Evolutionary conservation across 2,797 vertebrate genomes (phyloP), one percentile per base, ranked within the genome.

Genomic region (Argentina silus): DNA sequence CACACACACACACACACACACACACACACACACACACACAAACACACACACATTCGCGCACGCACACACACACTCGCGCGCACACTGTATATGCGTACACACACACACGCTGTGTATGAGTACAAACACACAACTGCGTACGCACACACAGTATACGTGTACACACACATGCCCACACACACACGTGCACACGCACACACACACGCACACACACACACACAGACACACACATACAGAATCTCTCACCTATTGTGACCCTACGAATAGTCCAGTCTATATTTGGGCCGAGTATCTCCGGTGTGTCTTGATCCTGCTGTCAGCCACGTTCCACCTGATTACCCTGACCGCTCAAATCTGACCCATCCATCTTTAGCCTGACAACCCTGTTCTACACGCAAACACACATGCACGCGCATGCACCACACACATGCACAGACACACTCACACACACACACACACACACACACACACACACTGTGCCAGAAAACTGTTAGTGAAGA

Each of bases 311-410:
- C 86, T 70, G 80, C 75, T 79, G 88, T 88, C 85, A 85, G 82
- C 79, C 44, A 47, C 50, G 78, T 86, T 90, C 82, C 79, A 83
- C 81, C 80, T 85, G 88, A 91, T 92, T 88, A 90, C 80, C 83
- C 82, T 84, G 87, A 90, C 91, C 87, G 88, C 84, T 92, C 87
- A 92, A 71, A 89, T 87, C 81, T 91, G 88, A 90, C 85, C 85
- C 76, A 69, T 78, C 70, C 77, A 86, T 50, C 65, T 82, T 89
- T 86, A 76, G 77, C 73, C 72, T 69, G 66, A 62, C 67, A 36
- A 11, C 42, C 42, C 63, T 56, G 55, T 6, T 66, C 48, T n/a
- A 59, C 55, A 70, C 73, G 60, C 72, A 68, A 66, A 57, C 65
- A 36, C 48, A 17, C n/a, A 44, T 45, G 65, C 57, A 36, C 36